Evolutionary conservation across 2,888 invertebrate species (phyloP), one percentile per base, ranked within the genome.

Genomic region (Meliscaeva auricollis): DNA sequence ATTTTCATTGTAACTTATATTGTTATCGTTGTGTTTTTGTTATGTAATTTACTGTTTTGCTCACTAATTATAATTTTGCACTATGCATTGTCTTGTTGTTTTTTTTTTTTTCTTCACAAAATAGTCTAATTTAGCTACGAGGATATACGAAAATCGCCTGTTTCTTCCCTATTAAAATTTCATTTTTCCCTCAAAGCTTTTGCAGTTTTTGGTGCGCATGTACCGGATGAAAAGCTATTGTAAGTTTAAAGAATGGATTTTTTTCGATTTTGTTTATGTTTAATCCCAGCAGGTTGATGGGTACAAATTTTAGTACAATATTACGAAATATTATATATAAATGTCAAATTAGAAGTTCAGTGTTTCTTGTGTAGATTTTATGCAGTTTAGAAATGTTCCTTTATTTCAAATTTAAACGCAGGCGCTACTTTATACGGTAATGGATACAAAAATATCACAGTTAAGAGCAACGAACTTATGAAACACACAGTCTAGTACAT

Each of bases 91-190:
- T 81, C 54, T 66, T 76, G 66, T 70, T 56, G 56, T 56, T 56
- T 70, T 48, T 83, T 83, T 72, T 38, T 69, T 41, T 83, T 83
- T 70, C 20, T 73, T 54, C 62, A 74, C 72, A 48, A 46, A 76
- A 75, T 70, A 26, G 50, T 64, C 41, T 38, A 73, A 72, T 69
- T 78, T 72, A 46, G 76, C 62, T 85, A 72, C 76, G 81, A 85
- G 76, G 85, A 85, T 76, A 76, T 75, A 76, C 20, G 75, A 85
- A 80, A 85, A 85, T 73, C 64, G 80, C 68, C 72, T 81, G 76
- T 72, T 64, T 70, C 35, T 64, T 64, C 46, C 50, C 20, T 64
- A 50, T 32, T 41, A n/a, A 76, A 73, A 50, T 76, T 20, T 41
- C n/a, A 62, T 56, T 76, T 82, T 80, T 80, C 58, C 72, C 68